Evolutionary conservation across 2,113 vertebrate species (phyloP).

Genomic region (Addax nasomaculatus): DNA sequence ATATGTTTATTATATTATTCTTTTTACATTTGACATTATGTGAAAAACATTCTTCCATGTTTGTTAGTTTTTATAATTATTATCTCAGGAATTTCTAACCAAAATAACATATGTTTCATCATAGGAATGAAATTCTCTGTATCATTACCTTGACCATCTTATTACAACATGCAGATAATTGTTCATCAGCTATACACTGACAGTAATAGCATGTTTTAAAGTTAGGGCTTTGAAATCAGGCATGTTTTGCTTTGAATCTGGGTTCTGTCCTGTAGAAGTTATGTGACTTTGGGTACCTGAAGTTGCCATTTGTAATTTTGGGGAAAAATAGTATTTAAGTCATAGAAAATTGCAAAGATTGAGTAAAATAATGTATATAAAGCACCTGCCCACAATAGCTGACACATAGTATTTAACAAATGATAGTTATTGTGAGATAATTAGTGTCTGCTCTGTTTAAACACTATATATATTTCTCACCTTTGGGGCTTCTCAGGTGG

Average conservation of each 20-base stretch:
- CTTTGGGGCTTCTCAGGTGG: not conserved
- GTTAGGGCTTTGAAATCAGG: not conserved
- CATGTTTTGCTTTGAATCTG: not conserved
- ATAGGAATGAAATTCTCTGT: not conserved
- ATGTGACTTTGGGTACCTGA: not conserved
- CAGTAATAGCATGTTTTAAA: not conserved
- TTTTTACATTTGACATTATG: not conserved
- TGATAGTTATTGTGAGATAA: not conserved
- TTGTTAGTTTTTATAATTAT: conserved; percentile 29
- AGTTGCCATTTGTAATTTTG: not conserved
- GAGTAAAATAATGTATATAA: not conserved
- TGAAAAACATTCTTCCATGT: not conserved
- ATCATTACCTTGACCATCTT: not conserved
- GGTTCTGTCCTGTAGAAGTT: not conserved
- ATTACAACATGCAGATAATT: not conserved
- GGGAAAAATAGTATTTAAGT: not conserved
- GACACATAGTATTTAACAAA: not conserved
- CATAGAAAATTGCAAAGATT: not conserved
- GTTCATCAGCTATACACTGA: not conserved
- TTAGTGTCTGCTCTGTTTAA: not conserved
- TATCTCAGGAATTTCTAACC: not conserved
- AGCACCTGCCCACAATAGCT: not conserved
- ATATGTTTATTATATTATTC: not conserved
- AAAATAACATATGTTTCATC: not conserved
- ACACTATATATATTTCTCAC: not conserved